phyloP scores from a whole-genome alignment of 2,113 vertebrate species.

The Petrocephalus microphthalmus region DNA sequence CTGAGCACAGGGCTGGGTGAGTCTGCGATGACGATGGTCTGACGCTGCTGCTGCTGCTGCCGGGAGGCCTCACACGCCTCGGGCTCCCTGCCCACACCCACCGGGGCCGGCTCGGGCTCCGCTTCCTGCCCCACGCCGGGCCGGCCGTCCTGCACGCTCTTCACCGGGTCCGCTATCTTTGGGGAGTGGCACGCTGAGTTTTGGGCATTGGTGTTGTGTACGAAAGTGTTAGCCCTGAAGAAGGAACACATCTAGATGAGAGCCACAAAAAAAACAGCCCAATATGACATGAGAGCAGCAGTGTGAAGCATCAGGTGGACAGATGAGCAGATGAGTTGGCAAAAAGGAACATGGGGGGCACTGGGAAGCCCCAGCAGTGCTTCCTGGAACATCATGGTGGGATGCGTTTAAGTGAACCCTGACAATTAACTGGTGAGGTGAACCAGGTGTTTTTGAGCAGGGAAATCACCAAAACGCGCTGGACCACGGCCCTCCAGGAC shows the following conservation, averaged over 20 bases:
- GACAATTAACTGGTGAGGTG: too few species aligned
- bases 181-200: constrained; percentile 80
- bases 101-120: constrained; percentile 52
- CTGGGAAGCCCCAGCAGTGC: not conserved
- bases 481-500: too few species aligned
- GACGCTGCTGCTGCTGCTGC: constrained; percentile 72
- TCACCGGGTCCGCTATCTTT: constrained; percentile 78
- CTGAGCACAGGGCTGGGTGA: constrained; percentile 83
- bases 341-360: not conserved
- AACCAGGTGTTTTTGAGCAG: too few species aligned
- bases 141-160: constrained; percentile 66
- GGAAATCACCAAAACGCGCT: too few species aligned
- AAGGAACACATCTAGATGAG: constrained; percentile 25
- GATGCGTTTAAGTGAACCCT: not conserved
- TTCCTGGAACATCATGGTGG: not conserved
- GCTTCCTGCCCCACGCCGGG: constrained; percentile 57
- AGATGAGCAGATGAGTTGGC: not conserved
- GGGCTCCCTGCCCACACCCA: constrained; percentile 53
- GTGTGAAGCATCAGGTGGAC: not conserved
- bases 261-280: not conserved
- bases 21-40: constrained; percentile 76
- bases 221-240: constrained; percentile 71
- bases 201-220: constrained; percentile 80
- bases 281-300: not conserved
- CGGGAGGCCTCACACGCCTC: constrained; percentile 56